phyloP scores from a whole-genome alignment of 2,888 invertebrate genomes.

The Drosophila monieri region DNA sequence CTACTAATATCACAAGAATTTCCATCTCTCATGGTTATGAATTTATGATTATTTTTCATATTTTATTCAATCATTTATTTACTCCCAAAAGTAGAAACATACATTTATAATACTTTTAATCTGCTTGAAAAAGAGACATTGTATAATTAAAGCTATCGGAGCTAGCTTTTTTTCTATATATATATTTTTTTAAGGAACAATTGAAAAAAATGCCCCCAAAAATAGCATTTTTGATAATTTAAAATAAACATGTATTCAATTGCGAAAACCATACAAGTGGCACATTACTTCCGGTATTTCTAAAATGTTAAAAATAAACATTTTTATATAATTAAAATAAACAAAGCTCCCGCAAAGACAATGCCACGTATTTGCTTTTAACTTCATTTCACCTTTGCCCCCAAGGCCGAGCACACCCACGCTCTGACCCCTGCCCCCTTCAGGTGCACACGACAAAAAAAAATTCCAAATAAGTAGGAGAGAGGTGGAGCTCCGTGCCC shows the following conservation, averaged over 20 bases:
- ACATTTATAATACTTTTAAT: too few relatives aligned
- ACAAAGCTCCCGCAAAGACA: constrained; percentile 17
- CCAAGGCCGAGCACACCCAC: constrained; percentile 18
- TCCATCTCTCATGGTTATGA: too few relatives aligned
- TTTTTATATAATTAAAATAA: constrained; percentile 46
- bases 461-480: neutral
- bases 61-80: too few relatives aligned
- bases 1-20: too few relatives aligned
- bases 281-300: neutral
- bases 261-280: constrained; percentile 7
- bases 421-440: neutral
- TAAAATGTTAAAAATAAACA: constrained; percentile 35
- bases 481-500: constrained; percentile 1
- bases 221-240: neutral
- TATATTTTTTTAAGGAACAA: too few relatives aligned
- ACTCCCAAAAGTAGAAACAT: too few relatives aligned
- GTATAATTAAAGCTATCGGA: too few relatives aligned
- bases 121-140: too few relatives aligned
- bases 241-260: constrained; percentile 1
- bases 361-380: constrained; percentile 30
- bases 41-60: too few relatives aligned
- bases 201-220: neutral
- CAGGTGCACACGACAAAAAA: constrained; percentile 7
- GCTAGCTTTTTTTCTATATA: neutral
- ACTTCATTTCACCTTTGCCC: constrained; percentile 30